Conservation (phyloP, 2,888 invertebrate species). For the Acronicta alni region DNA sequence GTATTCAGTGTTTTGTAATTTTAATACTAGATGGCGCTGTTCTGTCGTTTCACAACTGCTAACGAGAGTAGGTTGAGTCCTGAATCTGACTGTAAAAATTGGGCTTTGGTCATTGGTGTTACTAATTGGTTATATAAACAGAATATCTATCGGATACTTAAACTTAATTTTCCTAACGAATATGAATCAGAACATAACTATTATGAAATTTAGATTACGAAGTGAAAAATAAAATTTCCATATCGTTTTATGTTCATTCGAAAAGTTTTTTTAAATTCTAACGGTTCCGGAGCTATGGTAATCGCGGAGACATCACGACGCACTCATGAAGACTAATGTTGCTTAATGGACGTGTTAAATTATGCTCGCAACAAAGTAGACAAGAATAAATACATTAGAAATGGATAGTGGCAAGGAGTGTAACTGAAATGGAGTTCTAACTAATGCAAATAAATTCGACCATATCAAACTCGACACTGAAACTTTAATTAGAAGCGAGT, state of each 20-base stretch:
- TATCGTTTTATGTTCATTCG: constrained; percentile 31
- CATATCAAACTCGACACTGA: not conserved
- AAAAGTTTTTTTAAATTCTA: constrained; percentile 45
- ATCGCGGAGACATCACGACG: constrained; percentile 33
- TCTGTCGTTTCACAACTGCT: no score
- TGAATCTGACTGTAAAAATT: no score
- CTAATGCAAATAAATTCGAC: not conserved
- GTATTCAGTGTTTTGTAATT: no score
- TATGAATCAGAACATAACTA: no score
- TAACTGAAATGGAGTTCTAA: constrained; percentile 7
- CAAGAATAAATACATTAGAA: constrained; percentile 50
- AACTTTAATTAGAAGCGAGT: not conserved
- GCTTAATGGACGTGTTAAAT: constrained; percentile 57
- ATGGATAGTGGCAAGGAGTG: constrained; percentile 19
- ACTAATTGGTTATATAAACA: no score
- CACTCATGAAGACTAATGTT: constrained; percentile 52
- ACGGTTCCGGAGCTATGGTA: constrained; percentile 34
- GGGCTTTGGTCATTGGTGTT: no score
- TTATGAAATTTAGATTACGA: no score
- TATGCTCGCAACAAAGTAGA: constrained; percentile 55
- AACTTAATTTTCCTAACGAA: no score
- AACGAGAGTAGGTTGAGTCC: no score
- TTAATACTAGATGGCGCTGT: no score
- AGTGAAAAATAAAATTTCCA: constrained; percentile 17
- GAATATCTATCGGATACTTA: no score